These are phyloP conservation scores for Hypsibius dujardini DNA, from an alignment of 1,140 invertebrate genomes.

Conservation along the genomic window DNA sequence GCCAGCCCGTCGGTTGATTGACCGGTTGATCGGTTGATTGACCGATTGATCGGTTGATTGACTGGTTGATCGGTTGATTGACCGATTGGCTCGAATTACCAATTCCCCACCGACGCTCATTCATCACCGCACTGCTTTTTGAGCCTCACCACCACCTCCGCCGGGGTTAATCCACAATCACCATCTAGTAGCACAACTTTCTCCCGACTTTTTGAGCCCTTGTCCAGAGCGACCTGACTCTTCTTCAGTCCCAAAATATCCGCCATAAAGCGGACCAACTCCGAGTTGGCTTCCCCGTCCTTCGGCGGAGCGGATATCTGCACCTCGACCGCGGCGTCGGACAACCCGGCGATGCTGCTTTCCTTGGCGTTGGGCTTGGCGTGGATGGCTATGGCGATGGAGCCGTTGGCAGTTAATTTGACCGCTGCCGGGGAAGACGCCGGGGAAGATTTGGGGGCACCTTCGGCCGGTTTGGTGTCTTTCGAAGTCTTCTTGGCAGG, in stretches of 20 bases:
- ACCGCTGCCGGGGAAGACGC: neutral
- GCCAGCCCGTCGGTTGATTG: no score
- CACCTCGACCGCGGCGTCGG: slow-evolving; percentile 39
- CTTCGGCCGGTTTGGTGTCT: neutral
- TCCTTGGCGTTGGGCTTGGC: slow-evolving; percentile 59
- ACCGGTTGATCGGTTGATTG: no score
- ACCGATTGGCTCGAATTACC: no score
- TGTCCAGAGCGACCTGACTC: slow-evolving; percentile 47
- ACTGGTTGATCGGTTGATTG: no score
- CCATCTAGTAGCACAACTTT: neutral
- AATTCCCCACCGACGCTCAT: no score
- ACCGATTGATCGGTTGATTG: no score
- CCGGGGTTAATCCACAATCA: no score
- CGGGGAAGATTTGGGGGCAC: neutral
- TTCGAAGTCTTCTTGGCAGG: slow-evolving; percentile 1
- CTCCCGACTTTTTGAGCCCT: slow-evolving; percentile 32
- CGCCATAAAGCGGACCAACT: slow-evolving; percentile 51
- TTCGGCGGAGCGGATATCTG: slow-evolving; percentile 56
- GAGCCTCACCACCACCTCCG: no score
- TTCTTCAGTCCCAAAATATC: slow-evolving; percentile 48
- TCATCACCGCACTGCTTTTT: no score
- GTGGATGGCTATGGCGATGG: slow-evolving; percentile 40
- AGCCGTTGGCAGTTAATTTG: neutral
- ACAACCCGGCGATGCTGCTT: slow-evolving; percentile 45
- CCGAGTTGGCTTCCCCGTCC: slow-evolving; percentile 58